Percentiles rank a stretch among this genome's conserved stretches.
phyloP scores from a whole-genome alignment of 2,888 invertebrate species.

The Pegoplata infirma region DNA sequence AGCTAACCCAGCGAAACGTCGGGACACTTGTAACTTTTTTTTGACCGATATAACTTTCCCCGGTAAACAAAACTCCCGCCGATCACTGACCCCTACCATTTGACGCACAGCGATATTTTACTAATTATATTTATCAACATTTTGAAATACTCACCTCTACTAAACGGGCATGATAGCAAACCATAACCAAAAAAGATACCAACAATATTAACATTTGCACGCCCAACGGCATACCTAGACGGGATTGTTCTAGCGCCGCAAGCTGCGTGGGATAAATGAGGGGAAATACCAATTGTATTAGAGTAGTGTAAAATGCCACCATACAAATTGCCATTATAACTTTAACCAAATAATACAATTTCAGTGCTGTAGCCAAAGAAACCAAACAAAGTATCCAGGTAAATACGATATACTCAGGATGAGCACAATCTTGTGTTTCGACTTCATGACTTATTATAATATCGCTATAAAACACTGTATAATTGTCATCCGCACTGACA shows the following conservation, averaged over 20 bases:
- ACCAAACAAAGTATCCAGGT: conserved; percentile 96
- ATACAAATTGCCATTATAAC: conserved; percentile 87
- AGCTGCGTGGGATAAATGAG: conserved; percentile 78
- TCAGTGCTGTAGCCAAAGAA: conserved; percentile 93
- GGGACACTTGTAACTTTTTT: too few relatives aligned
- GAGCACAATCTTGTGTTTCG: conserved; percentile 79
- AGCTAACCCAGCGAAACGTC: too few relatives aligned
- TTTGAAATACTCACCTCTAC: conserved; percentile 90
- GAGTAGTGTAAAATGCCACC: conserved; percentile 85
- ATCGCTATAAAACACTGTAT: conserved; percentile 19
- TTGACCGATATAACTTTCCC: too few relatives aligned
- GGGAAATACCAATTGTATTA: conserved; percentile 83
- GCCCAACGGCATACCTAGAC: conserved; percentile 83
- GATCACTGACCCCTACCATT: too few relatives aligned
- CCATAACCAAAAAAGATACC: conserved; percentile 89
- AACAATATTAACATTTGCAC: conserved; percentile 90
- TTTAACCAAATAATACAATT: conserved; percentile 92
- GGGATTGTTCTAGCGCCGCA: conserved; percentile 72
- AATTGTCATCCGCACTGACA: conserved; percentile 21
- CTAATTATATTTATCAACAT: too few relatives aligned
- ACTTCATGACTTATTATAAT: background rate
- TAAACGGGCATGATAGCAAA: conserved; percentile 92
- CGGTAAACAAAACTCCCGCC: too few relatives aligned
- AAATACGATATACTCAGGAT: conserved; percentile 93
- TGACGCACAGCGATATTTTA: too few relatives aligned